Percentiles rank a stretch among this genome's conserved stretches.
Conservation (phyloP, 2,888 invertebrate genomes). For the Alloplasta piceator region DNA sequence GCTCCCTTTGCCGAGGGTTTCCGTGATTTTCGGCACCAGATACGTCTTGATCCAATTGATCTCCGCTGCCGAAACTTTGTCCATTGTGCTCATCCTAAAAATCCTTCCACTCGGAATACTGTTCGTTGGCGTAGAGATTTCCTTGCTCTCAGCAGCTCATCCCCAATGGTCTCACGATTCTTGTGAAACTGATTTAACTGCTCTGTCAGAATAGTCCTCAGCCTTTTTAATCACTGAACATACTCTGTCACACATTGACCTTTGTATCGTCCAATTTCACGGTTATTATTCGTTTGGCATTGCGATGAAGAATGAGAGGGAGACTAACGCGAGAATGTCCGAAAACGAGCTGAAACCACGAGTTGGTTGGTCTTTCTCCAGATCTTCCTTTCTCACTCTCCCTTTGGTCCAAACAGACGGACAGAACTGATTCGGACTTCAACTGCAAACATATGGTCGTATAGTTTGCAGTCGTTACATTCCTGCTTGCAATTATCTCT, state of each 20-base stretch:
- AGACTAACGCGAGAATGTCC: no score
- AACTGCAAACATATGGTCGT: not conserved
- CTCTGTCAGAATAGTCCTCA: no score
- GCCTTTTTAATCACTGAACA: no score
- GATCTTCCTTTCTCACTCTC: not conserved
- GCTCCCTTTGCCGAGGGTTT: slow-evolving; percentile 48
- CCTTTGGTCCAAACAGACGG: not conserved
- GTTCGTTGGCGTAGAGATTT: no score
- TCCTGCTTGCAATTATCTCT: not conserved
- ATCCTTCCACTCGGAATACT: no score
- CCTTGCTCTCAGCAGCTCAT: no score
- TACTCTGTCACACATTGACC: no score
- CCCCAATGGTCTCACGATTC: no score
- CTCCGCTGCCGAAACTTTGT: not conserved
- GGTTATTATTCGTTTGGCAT: no score
- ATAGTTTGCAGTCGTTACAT: not conserved
- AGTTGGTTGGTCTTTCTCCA: not conserved
- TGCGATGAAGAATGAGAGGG: not conserved
- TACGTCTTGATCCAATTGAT: slow-evolving; percentile 59
- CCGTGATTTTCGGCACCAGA: slow-evolving; percentile 60
- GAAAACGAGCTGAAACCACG: not conserved
- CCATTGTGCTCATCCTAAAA: slow-evolving; percentile 11
- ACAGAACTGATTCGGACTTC: not conserved
- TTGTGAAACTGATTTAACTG: no score
- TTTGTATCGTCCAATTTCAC: no score